These are phyloP conservation scores for Adoxophyes honmai DNA, from an alignment of 1,140 invertebrate genomes.

Conservation along the genomic window DNA sequence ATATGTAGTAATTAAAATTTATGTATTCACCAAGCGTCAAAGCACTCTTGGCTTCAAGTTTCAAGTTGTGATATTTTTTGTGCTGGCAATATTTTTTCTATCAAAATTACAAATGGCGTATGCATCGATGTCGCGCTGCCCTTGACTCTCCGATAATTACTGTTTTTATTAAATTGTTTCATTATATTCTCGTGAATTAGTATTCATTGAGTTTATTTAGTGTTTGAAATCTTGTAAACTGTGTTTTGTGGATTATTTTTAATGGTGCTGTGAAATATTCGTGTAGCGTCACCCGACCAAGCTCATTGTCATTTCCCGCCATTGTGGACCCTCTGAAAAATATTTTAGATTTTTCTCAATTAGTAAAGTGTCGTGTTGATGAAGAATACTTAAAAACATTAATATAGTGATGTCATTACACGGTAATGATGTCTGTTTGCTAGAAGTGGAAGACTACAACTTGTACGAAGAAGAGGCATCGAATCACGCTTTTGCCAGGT, in stretches of 20 bases:
- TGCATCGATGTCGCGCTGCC: slow-evolving; percentile 69
- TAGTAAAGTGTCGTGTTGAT: slow-evolving; percentile 39
- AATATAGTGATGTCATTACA: slow-evolving; percentile 72
- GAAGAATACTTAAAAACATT: slow-evolving; percentile 46
- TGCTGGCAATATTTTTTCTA: slow-evolving; percentile 4
- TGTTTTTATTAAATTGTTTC: slow-evolving; percentile 58
- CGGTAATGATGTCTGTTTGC: slow-evolving; percentile 73
- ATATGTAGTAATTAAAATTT: too few species aligned
- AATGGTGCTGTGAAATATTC: slow-evolving; percentile 42
- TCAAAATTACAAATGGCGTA: slow-evolving; percentile 23
- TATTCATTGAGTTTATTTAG: slow-evolving; percentile 15
- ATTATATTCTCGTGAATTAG: slow-evolving; percentile 35
- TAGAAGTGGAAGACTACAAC: slow-evolving; percentile 76
- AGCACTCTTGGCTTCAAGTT: too few species aligned
- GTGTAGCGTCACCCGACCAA: slow-evolving; percentile 75
- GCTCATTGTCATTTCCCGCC: slow-evolving; percentile 77
- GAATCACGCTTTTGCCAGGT: slow-evolving; percentile 74
- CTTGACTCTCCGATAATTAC: slow-evolving; percentile 64
- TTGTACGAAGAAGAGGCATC: slow-evolving; percentile 74
- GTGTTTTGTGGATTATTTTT: slow-evolving; percentile 9
- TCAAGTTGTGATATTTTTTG: not conserved
- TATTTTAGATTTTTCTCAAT: slow-evolving; percentile 41
- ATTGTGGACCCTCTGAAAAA: slow-evolving; percentile 68
- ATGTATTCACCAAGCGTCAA: too few species aligned
- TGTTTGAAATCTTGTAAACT: not conserved